Base-by-base conservation (phyloP, 1,140 invertebrate species). In the Drosophila pruinosa region DNA sequence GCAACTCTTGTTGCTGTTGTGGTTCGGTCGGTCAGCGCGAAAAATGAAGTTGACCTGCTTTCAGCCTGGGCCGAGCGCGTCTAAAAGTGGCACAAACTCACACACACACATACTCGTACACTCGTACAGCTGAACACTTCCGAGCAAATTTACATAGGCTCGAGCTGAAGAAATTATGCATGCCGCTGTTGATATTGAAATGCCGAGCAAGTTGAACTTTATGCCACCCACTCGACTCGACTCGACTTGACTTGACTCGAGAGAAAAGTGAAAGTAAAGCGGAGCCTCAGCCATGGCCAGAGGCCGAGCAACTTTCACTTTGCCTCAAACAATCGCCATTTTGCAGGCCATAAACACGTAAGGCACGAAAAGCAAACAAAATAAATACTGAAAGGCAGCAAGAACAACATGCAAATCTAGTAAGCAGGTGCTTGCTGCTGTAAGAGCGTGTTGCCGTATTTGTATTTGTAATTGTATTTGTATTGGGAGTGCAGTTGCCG, bases 11-110 rank as follows among this genome's bases (percentile, higher is more conserved):
- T 73, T 61, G 65, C 56, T 43, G 77, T 65, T 75, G 77, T 19
- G 45, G 24, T 31, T 54, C 31, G 57, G 38, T 52, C 71, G 77
- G 81, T 86, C 82, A 86, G 71, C 67, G 86, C 71, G 63, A 88
- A 78, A 86, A 86, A 86, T 86, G 82, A 78, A 86, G 78, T 86
- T 86, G 82, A 86, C 82, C 82, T 86, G 78, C 71, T 88, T 86
- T 75, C 22, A 24, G 56, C 6, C 21, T 22, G 52, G 7, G 71
- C 41, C 57, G 28, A 58, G 34, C 52, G 45, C 59, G 45, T 59
- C 57, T 8, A 65, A 78, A 83, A 75, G 53, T 83, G 59, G 75
- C 41, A 62, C 79, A 82, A 61, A 38, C n/a, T 4, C 21, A 62
- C 56, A 69, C 43, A 36, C 24, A 59, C 38, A 63, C 28, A 52